Percentiles rank a stretch among this genome's conserved stretches.
phyloP scores from a whole-genome alignment of 2,888 invertebrate genomes.

The Vannuccia rotundouncinata region DNA sequence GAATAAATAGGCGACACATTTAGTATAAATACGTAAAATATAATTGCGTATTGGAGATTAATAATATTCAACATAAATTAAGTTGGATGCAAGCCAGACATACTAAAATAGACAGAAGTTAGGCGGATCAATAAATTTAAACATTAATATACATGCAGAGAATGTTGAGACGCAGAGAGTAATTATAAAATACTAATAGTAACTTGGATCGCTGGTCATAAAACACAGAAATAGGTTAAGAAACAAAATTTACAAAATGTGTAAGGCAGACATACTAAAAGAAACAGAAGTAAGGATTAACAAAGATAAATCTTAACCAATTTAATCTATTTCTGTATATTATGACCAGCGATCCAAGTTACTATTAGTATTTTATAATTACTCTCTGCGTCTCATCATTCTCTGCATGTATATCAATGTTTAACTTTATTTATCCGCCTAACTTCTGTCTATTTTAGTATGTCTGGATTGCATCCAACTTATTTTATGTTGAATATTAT shows the following conservation, averaged over 20 bases:
- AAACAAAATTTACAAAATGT: too few relatives aligned
- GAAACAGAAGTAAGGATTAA: background rate
- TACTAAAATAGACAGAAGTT: background rate
- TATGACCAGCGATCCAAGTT: background rate
- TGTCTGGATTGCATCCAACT: background rate
- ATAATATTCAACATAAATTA: background rate
- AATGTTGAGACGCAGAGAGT: background rate
- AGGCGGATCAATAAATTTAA: background rate
- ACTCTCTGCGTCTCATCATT: background rate
- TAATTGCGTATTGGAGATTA: background rate
- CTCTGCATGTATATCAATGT: background rate
- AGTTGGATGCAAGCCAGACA: background rate
- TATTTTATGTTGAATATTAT: background rate
- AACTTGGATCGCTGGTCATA: background rate
- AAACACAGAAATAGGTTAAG: background rate
- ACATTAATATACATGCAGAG: background rate
- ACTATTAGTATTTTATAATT: background rate
- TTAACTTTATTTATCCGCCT: background rate
- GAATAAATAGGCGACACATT: background rate
- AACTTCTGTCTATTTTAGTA: background rate
- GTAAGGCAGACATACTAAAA: background rate
- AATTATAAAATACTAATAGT: background rate
- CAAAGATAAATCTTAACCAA: background rate
- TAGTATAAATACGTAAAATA: background rate
- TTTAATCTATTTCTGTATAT: background rate